Evolutionary conservation across 2,888 invertebrate genomes (phyloP), one percentile per base, ranked within the genome.

Genomic region (Timema podura): DNA sequence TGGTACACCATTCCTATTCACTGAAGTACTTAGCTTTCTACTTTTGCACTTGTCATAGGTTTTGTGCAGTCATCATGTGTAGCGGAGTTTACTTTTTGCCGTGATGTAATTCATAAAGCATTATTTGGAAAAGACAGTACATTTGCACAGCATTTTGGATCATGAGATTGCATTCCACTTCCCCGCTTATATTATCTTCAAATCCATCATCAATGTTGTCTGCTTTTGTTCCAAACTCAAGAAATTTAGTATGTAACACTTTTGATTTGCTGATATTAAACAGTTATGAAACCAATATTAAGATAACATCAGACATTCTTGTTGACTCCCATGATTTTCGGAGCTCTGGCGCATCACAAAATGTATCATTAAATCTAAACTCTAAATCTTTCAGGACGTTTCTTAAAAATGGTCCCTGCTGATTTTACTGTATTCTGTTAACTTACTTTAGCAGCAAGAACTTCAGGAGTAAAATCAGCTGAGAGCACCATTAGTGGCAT

Each of bases 1-100:
- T 57, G 57, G n/a, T n/a, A 57, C 57, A 57, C 57, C 57, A n/a
- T n/a, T n/a, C 8, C 57, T 57, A 57, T 7, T 57, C 57, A 57
- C 30, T 57, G 15, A 57, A 57, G 0, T n/a, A 6, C 15, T 57
- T 11, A 57, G 57, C 57, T 57, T 30, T 57, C 1, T 57, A 57
- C 57, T 57, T 57, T 57, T 57, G 15, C 57, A 57, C 15, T 57
- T 57, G 57, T 57, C 9, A 57, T 57, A 57, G 13, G 5, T 10
- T 57, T 0, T n/a, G 15, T 57, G 57, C 15, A n/a, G 57, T n/a
- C 13, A 57, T 57, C 15, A 57, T 57, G 57, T 57, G 57, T 9
- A 57, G 15, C 30, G 5, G 13, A 57, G 57, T 57, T 57, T n/a
- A n/a, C 9, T 57, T 57, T n/a, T 57, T 13, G 57, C 13, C 57